Percentiles rank a stretch among this genome's conserved stretches.
Conservation (phyloP, 2,797 vertebrate species). For the Mus spretus region DNA sequence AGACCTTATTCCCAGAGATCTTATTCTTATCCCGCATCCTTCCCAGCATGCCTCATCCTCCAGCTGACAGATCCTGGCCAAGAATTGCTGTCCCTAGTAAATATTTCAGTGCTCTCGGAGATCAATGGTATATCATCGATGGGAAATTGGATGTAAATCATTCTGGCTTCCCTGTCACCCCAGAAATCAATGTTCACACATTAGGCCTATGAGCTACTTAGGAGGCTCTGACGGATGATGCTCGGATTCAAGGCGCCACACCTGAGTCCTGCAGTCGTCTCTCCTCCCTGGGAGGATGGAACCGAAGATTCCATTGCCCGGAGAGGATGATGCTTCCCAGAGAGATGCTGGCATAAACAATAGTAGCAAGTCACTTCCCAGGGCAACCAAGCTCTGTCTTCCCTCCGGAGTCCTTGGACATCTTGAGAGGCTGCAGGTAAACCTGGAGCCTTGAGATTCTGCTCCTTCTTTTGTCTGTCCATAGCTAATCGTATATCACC, state of each 20-base stretch:
- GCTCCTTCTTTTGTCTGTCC: no score
- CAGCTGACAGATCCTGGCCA: not conserved
- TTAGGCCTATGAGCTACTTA: conserved; percentile 95
- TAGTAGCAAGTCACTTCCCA: not conserved
- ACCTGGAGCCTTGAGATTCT: not conserved
- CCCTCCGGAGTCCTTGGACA: not conserved
- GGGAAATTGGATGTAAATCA: conserved; percentile 95
- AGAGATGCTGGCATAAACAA: not conserved
- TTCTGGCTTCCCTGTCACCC: conserved; percentile 87
- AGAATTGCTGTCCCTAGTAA: conserved; percentile 83
- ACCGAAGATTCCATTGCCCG: not conserved
- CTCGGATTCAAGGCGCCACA: conserved; percentile 78
- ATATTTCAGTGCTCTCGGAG: conserved; percentile 91
- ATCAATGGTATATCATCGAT: conserved; percentile 94
- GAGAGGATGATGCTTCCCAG: accelerated
- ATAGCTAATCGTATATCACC: not conserved
- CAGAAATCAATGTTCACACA: conserved; percentile 99
- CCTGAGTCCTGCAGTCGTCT: conserved; percentile 78
- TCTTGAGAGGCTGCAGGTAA: not conserved
- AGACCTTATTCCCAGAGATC: conserved; percentile 47
- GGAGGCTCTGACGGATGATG: conserved; percentile 91
- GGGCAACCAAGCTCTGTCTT: accelerated
- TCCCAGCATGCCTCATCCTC: conserved; percentile 52
- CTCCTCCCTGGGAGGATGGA: conserved; percentile 50
- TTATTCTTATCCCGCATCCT: not conserved